Conservation (phyloP, 2,113 vertebrate species). For the Muntiacus muntjak region DNA sequence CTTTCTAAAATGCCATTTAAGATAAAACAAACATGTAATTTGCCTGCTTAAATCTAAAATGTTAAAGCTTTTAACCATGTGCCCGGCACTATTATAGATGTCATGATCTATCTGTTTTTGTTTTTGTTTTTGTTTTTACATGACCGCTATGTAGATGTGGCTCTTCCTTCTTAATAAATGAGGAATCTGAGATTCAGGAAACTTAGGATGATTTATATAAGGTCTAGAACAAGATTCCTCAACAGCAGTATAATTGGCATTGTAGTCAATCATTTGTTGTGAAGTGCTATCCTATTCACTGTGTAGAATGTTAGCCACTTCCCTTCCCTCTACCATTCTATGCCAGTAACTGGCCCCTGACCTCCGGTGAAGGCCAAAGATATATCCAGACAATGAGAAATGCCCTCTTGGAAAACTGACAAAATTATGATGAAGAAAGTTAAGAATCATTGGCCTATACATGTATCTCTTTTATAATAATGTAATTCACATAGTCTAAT, state of each 20-base stretch:
- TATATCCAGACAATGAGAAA: background rate
- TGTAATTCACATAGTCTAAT: background rate
- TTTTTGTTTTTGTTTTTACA: rapidly evolving
- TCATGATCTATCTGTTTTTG: background rate
- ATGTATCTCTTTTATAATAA: background rate
- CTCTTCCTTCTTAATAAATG: background rate
- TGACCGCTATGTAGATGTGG: background rate
- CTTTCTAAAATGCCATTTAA: background rate
- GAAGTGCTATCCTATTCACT: rapidly evolving
- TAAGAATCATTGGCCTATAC: background rate
- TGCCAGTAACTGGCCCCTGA: rapidly evolving
- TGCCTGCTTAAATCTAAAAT: background rate
- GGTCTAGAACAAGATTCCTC: background rate
- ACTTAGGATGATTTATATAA: background rate
- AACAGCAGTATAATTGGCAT: background rate
- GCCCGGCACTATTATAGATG: background rate
- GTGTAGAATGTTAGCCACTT: background rate
- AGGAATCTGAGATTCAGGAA: background rate
- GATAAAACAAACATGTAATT: background rate
- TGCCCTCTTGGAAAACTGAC: background rate
- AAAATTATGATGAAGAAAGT: background rate
- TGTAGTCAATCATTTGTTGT: background rate
- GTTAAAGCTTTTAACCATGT: background rate
- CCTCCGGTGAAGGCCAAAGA: background rate
- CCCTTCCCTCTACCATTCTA: background rate